These are phyloP conservation scores for Gambusia affinis DNA, from an alignment of 2,113 vertebrate genomes.

Conservation along the genomic window DNA sequence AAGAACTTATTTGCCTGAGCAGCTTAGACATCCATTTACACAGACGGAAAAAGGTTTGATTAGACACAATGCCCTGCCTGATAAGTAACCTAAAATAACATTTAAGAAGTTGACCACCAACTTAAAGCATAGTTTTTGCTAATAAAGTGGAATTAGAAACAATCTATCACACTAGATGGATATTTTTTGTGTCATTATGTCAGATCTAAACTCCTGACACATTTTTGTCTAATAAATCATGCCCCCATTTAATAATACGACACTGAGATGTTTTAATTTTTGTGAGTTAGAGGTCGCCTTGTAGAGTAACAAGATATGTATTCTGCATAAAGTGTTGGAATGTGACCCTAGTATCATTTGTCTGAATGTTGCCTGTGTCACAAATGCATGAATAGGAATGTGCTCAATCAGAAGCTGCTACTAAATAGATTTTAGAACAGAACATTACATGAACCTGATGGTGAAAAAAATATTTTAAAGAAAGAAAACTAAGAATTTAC, in stretches of 20 bases:
- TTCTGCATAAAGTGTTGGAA: constrained; percentile 11
- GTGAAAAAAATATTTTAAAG: background rate
- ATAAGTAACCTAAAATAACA: background rate
- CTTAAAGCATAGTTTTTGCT: background rate
- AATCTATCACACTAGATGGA: background rate
- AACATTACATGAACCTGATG: too few species aligned
- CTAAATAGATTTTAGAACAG: background rate
- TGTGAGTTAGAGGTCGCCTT: background rate
- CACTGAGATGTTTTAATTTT: constrained; percentile 4
- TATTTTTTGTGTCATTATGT: constrained; percentile 2
- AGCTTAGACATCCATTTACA: background rate
- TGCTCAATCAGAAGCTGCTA: background rate
- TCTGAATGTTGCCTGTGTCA: constrained; percentile 17
- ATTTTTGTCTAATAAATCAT: background rate
- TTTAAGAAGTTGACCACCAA: background rate
- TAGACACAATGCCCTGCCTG: background rate
- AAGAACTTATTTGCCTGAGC: background rate
- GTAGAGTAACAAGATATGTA: background rate
- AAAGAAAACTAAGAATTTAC: background rate
- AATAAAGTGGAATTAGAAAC: background rate
- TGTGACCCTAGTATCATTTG: constrained; percentile 10
- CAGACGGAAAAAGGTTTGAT: background rate
- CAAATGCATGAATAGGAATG: constrained; percentile 13
- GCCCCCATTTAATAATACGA: background rate
- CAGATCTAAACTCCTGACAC: background rate